phyloP scores from a whole-genome alignment of 1,140 invertebrate species.

The Penaeus indicus region DNA sequence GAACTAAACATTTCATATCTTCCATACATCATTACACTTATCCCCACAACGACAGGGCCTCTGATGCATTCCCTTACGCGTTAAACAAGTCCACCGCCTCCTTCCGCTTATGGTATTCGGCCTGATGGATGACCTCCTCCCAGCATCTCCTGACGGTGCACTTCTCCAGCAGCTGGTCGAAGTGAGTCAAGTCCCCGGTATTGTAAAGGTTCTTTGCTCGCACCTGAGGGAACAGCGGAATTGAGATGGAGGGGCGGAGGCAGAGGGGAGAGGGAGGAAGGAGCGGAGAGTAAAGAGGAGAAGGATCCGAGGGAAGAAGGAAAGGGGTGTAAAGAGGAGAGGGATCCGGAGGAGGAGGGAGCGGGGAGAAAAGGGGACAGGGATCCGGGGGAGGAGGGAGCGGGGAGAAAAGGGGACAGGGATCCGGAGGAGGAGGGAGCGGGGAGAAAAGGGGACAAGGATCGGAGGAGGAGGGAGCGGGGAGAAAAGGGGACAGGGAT shows the following conservation, averaged over 20 bases:
- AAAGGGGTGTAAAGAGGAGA: too few relatives aligned
- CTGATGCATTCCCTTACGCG: slow-evolving; percentile 57
- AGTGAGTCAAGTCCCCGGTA: slow-evolving; percentile 71
- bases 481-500: too few relatives aligned
- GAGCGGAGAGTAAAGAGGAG: too few relatives aligned
- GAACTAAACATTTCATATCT: too few relatives aligned
- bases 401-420: too few relatives aligned
- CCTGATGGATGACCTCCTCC: slow-evolving; percentile 70
- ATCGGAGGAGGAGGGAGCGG: too few relatives aligned
- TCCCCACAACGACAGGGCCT: too few relatives aligned
- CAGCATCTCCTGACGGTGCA: slow-evolving; percentile 71
- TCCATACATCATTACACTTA: too few relatives aligned
- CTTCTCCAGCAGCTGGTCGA: slow-evolving; percentile 70
- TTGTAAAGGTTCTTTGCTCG: slow-evolving; percentile 72
- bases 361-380: too few relatives aligned
- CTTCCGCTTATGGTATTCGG: slow-evolving; percentile 69
- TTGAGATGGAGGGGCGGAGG: neutral
- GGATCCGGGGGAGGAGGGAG: neutral
- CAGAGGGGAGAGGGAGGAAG: neutral
- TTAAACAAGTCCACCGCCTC: slow-evolving; percentile 69
- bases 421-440: neutral
- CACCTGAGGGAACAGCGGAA: slow-evolving; percentile 67
- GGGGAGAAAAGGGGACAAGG: too few relatives aligned
- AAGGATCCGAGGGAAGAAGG: too few relatives aligned
- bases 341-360: too few relatives aligned